A percentile compares a stretch with the other conserved stretches of the same genome.
phyloP scores from a whole-genome alignment of 2,113 vertebrate genomes.

The Crotalus helleri region DNA sequence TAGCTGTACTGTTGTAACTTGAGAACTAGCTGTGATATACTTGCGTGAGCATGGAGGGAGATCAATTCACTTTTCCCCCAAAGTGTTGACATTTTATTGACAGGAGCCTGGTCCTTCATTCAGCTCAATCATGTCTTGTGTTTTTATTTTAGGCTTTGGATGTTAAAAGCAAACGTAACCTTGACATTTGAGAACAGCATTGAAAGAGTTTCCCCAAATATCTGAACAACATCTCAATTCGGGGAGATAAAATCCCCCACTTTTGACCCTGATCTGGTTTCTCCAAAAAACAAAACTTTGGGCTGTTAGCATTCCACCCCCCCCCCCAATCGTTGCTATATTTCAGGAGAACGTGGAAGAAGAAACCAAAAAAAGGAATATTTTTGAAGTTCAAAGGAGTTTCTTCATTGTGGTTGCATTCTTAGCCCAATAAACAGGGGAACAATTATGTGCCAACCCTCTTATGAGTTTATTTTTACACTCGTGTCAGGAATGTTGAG shows the following conservation, averaged over 20 bases:
- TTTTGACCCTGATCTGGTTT: not conserved
- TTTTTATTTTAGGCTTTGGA: not conserved
- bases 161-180: not conserved
- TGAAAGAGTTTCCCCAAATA: not conserved
- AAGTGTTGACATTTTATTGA: not conserved
- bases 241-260: not conserved
- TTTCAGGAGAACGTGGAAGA: not conserved
- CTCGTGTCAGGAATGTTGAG: not conserved
- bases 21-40: not conserved
- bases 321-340: not conserved
- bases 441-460: not conserved
- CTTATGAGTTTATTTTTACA: not conserved
- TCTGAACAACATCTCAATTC: not conserved
- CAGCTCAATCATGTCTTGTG: not conserved
- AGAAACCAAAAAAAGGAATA: not conserved
- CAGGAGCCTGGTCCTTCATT: not conserved
- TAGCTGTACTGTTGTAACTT: not conserved
- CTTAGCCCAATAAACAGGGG: not conserved
- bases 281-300: not conserved
- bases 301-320: not conserved
- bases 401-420: not conserved
- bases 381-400: not conserved
- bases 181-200: not conserved
- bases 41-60: not conserved
- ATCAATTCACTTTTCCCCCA: not conserved